A percentile compares a stretch with the other conserved stretches of the same genome.
These are phyloP conservation scores for Apodemus speciosus DNA, from an alignment of 2,113 vertebrate genomes.

Conservation along the genomic window DNA sequence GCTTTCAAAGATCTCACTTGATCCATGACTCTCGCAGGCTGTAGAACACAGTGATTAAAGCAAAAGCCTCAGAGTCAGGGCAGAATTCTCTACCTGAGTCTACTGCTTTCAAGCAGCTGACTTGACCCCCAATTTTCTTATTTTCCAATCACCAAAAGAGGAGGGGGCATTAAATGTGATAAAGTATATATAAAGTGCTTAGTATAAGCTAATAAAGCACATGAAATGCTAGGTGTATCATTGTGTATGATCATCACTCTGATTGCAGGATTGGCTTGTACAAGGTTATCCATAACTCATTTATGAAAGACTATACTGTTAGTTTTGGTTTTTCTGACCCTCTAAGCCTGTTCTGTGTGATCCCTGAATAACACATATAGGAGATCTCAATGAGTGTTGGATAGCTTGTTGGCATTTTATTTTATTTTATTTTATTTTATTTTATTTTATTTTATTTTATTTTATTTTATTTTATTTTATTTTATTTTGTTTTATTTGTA, in stretches of 20 bases:
- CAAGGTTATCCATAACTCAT: background rate
- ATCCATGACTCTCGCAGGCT: background rate
- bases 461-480: background rate
- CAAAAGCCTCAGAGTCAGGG: background rate
- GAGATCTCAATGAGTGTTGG: background rate
- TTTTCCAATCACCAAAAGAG: background rate
- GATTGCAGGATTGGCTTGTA: background rate
- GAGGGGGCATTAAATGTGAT: background rate
- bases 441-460: background rate
- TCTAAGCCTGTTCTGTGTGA: background rate
- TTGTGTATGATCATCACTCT: background rate
- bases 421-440: background rate
- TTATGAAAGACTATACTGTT: background rate
- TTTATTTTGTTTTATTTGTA: background rate
- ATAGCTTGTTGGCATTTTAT: background rate
- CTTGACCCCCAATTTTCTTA: background rate
- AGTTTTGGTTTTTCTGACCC: background rate
- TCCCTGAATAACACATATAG: background rate
- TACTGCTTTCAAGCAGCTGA: background rate
- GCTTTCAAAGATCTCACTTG: background rate
- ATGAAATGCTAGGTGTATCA: background rate
- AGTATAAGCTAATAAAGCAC: background rate
- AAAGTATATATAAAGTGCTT: background rate
- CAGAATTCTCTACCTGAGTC: background rate
- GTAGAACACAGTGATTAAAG: background rate